Conservation (phyloP, 2,797 vertebrate species). For the Rhinophrynus dorsalis region DNA sequence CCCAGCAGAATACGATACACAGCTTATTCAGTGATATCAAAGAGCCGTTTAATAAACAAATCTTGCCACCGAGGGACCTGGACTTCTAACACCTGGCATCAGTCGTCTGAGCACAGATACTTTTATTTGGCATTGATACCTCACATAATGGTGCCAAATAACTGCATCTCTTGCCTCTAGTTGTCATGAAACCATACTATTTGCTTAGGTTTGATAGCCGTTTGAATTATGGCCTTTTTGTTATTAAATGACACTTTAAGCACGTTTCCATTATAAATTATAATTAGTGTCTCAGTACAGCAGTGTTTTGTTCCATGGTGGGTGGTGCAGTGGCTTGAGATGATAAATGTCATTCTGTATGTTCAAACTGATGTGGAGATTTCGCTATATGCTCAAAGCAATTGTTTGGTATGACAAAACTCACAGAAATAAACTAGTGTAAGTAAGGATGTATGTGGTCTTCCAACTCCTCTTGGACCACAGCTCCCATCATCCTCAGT, state of each 20-base stretch:
- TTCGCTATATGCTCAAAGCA: too few relatives aligned
- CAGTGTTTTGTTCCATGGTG: conserved; percentile 5
- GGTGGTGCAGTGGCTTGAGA: conserved; percentile 2
- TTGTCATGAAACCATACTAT: conserved; percentile 14
- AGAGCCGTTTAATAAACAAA: conserved; percentile 37
- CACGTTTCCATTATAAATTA: too few relatives aligned
- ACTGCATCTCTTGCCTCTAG: conserved; percentile 39
- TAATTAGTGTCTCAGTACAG: too few relatives aligned
- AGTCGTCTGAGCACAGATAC: conserved; percentile 35
- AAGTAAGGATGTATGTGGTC: too few relatives aligned
- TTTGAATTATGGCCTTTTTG: conserved; percentile 11
- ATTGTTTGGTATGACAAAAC: too few relatives aligned
- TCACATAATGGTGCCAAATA: conserved; percentile 9
- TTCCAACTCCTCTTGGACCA: too few relatives aligned
- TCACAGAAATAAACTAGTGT: too few relatives aligned
- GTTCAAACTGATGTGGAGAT: too few relatives aligned
- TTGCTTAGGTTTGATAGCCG: conserved; percentile 18
- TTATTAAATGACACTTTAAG: conserved; percentile 27
- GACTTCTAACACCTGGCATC: conserved; percentile 23
- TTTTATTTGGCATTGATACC: conserved; percentile 16
- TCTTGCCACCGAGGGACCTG: not conserved
- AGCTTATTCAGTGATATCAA: conserved; percentile 27
- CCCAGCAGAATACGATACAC: not conserved
- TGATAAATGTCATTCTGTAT: not conserved
- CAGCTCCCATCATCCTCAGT: too few relatives aligned